Conservation (phyloP, 1,140 invertebrate genomes). For the Neodiprion virginianus region DNA sequence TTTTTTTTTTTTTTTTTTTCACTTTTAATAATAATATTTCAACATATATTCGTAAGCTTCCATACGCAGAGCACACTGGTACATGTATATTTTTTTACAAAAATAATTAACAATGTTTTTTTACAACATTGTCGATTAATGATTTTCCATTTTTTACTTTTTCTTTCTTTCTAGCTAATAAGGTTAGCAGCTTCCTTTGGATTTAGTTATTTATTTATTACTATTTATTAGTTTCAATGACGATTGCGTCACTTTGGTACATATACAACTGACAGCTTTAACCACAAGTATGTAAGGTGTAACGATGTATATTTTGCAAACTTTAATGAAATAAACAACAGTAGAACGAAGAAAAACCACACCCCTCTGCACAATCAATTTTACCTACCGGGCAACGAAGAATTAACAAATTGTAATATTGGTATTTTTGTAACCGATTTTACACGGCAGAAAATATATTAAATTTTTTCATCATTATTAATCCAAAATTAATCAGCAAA, state of each 20-base stretch:
- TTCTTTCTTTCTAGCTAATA: conserved; percentile 25
- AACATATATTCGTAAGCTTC: conserved; percentile 55
- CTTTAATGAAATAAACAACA: no score
- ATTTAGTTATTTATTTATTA: conserved; percentile 44
- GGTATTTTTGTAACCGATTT: no score
- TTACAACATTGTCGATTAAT: conserved; percentile 51
- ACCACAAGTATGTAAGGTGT: conserved; percentile 36
- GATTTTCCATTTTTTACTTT: conserved; percentile 31
- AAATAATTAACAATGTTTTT: conserved; percentile 58
- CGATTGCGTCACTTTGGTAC: conserved; percentile 56
- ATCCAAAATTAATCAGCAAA: no score
- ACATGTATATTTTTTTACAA: conserved; percentile 56
- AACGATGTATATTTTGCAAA: neutral
- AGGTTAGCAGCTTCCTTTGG: conserved; percentile 37
- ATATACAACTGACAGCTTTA: conserved; percentile 55
- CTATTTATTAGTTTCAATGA: conserved; percentile 48
- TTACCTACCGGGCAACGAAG: no score
- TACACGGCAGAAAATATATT: no score
- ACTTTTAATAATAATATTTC: conserved; percentile 50
- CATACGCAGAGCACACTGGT: conserved; percentile 51
- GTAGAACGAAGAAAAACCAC: no score
- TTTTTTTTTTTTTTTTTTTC: conserved; percentile 33
- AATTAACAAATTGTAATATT: no score
- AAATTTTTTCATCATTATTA: no score
- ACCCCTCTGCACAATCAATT: no score